Percentiles rank a stretch among this genome's conserved stretches.
phyloP scores from a whole-genome alignment of 2,797 vertebrate species.

The Xerus rutilus region DNA sequence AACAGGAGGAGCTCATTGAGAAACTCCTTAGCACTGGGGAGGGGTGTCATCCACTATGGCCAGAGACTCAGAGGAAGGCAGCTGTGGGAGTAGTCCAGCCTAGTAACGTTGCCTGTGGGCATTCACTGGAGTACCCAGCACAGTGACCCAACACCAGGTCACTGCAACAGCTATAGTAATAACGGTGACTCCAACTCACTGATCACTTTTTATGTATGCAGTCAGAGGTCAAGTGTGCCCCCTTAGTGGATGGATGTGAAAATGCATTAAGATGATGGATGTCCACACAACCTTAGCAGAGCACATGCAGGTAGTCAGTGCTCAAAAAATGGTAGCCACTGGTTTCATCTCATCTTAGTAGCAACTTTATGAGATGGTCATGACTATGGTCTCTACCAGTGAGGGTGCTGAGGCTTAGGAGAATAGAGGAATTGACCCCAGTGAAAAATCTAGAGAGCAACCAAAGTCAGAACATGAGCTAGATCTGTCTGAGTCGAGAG shows the following conservation, averaged over 20 bases:
- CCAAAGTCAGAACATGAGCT: neutral
- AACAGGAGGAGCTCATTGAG: neutral
- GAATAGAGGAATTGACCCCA: neutral
- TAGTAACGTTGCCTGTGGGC: neutral
- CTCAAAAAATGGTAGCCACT: neutral
- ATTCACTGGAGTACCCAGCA: neutral
- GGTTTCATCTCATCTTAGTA: neutral
- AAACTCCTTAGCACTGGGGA: neutral
- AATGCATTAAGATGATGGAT: neutral
- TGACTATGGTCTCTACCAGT: neutral
- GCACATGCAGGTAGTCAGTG: neutral
- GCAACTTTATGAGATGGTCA: neutral
- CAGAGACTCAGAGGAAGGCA: neutral
- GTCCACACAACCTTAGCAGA: neutral
- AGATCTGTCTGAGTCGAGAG: neutral
- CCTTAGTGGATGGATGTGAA: neutral
- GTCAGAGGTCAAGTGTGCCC: neutral
- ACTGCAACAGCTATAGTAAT: neutral
- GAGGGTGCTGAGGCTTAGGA: neutral
- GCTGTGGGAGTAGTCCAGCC: neutral
- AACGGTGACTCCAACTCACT: neutral
- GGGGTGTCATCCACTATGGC: rapidly evolving
- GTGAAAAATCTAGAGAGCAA: neutral
- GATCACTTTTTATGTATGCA: neutral
- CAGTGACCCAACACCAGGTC: neutral